Conservation (phyloP, 2,888 invertebrate genomes). For the Crematogaster levior region DNA sequence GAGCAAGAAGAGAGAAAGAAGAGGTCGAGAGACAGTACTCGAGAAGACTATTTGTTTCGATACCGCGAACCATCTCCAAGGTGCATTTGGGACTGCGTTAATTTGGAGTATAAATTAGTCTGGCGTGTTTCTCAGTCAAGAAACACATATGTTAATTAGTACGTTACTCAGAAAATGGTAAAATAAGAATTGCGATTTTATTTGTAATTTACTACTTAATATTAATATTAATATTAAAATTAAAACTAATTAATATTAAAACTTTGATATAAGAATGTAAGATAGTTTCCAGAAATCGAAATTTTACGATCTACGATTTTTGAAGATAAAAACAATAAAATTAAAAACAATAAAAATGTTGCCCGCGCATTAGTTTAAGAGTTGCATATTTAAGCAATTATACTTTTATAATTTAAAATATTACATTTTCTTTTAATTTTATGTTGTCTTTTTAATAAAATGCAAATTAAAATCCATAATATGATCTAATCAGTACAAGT, state of each 20-base stretch:
- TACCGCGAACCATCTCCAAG: slow-evolving; percentile 41
- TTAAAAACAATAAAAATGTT: background rate
- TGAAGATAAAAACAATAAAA: no score
- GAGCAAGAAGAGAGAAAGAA: background rate
- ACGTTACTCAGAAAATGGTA: background rate
- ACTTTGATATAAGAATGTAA: background rate
- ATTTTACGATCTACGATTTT: background rate
- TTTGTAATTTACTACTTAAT: background rate
- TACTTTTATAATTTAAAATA: background rate
- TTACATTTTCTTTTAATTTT: background rate
- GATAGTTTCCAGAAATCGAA: background rate
- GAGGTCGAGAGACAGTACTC: slow-evolving; percentile 7
- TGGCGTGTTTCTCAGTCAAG: slow-evolving; percentile 10
- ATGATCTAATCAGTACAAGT: background rate
- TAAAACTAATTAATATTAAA: no score
- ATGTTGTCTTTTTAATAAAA: background rate
- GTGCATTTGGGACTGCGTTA: slow-evolving; percentile 43
- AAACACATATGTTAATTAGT: background rate
- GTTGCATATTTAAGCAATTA: background rate
- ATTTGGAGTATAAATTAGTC: slow-evolving; percentile 47
- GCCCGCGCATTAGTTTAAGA: background rate
- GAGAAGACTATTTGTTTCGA: slow-evolving; percentile 46
- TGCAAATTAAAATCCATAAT: background rate
- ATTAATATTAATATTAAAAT: no score
- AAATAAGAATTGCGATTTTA: background rate